A percentile compares a stretch with the other conserved stretches of the same genome.
These are phyloP conservation scores for Schmidtea mediterranea DNA, from an alignment of 1,140 invertebrate species.

Conservation along the genomic window DNA sequence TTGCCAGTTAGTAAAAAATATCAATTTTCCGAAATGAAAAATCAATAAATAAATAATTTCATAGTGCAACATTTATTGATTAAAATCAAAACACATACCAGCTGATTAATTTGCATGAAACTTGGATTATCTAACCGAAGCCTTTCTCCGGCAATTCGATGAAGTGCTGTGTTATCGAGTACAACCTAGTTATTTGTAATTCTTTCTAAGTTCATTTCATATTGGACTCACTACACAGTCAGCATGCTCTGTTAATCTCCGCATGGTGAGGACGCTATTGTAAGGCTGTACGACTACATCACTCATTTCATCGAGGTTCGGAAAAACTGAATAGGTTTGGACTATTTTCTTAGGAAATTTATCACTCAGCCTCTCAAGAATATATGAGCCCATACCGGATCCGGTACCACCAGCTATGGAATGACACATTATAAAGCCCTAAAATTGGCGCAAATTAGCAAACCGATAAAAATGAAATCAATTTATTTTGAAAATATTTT, in stretches of 20 bases:
- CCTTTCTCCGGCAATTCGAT: slow-evolving; percentile 71
- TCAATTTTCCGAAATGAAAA: neutral
- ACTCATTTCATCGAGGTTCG: slow-evolving; percentile 68
- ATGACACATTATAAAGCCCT: slow-evolving; percentile 92
- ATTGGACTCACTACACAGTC: slow-evolving; percentile 55
- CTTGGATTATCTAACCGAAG: slow-evolving; percentile 79
- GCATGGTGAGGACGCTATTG: slow-evolving; percentile 77
- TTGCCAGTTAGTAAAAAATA: too few species aligned
- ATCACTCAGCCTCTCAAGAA: slow-evolving; percentile 66
- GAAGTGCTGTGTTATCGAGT: slow-evolving; percentile 81
- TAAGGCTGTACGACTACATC: slow-evolving; percentile 98
- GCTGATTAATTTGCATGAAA: slow-evolving; percentile 81
- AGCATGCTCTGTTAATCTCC: slow-evolving; percentile 69
- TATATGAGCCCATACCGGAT: slow-evolving; percentile 83
- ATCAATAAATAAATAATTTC: too few species aligned
- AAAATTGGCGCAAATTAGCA: too few species aligned
- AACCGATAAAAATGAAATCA: neutral
- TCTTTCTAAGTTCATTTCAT: slow-evolving; percentile 5
- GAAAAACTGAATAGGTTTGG: slow-evolving; percentile 95
- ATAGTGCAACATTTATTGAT: neutral
- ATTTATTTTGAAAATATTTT: too few species aligned
- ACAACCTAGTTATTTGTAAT: slow-evolving; percentile 31
- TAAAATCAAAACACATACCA: slow-evolving; percentile 34
- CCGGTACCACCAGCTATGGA: slow-evolving; percentile 95
- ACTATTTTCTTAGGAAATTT: slow-evolving; percentile 83